phyloP scores from a whole-genome alignment of 2,113 vertebrate species.

The Pongo pygmaeus region DNA sequence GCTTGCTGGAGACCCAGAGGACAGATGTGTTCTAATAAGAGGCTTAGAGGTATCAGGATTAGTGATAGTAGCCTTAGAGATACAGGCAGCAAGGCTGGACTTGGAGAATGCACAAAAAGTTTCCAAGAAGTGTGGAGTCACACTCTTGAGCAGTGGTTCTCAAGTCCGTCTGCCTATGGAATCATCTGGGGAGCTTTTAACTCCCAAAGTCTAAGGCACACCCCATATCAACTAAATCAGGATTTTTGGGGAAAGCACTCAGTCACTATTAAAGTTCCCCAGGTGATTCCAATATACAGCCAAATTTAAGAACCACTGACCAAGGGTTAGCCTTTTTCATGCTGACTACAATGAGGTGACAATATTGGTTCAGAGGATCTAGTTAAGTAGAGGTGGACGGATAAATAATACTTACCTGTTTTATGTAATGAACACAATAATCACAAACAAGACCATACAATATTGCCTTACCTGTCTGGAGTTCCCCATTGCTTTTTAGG shows the following conservation, averaged over 20 bases:
- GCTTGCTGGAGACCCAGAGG: neutral
- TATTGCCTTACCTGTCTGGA: constrained; percentile 72
- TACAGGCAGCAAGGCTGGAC: neutral
- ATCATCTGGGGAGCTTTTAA: neutral
- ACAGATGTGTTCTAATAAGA: neutral
- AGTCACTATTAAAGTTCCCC: neutral
- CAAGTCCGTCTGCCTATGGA: neutral
- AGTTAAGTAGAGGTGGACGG: neutral
- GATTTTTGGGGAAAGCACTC: neutral
- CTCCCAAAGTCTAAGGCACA: neutral
- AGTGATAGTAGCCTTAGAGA: no score
- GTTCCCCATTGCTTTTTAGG: constrained; percentile 71
- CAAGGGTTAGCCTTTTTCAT: neutral
- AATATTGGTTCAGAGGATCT: neutral
- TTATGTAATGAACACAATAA: neutral
- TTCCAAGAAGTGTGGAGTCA: neutral
- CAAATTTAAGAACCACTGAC: neutral
- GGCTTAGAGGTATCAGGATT: neutral
- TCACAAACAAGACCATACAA: neutral
- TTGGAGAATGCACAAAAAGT: neutral
- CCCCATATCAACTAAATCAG: neutral
- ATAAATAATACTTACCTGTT: neutral
- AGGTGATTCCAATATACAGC: neutral
- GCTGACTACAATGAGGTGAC: neutral
- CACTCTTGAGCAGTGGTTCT: neutral